Base-by-base conservation (phyloP, 2,797 vertebrate species). In the Macrochelys suwanniensis region DNA sequence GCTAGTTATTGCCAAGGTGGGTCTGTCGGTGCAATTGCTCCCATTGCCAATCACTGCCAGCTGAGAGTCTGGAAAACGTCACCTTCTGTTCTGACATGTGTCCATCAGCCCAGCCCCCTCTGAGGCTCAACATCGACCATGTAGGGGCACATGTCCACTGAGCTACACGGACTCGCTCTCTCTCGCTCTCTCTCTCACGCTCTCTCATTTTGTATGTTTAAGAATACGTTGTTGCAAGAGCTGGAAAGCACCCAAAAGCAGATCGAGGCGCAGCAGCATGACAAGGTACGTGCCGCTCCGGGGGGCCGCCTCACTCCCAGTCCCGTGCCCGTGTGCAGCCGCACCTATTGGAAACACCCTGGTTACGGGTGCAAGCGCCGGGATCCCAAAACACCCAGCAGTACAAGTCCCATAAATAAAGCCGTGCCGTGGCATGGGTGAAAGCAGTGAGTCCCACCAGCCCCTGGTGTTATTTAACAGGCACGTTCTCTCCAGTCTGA, bases 191-290 rank as follows among this genome's bases (percentile, higher is more conserved):
- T 93, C 88, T 91, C 79, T 94, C 89, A 93, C 65, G 92, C 88
- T 89, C 79, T 94, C 89, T 94, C 59, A 4, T 80, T 91, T 93
- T 3, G 3, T 82, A 53, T 96, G 79, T 33, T 77, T 81, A 93
- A 99, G 99, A 99, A 99, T 95, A 98, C 99, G 1, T 98, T 99
- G 92, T 99, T 99, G 96, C 99, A 99, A 98, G 99, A 99, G 97
- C 98, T 99, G 87, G 99, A 99, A 98, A 99, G 98, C 96, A 99
- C 99, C 94, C 99, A 99, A 98, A 99, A 99, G 98, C 99, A 99
- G 97, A 98, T 99, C 59, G 99, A 99, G 97, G 99, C 99, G 92
- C 99, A 99, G 96, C 99, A 99, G 86, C 99, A 99, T 83, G 99
- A 98, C 96, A 99, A 99, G 99, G 99, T 99, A 97, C 98, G 98